Base-by-base conservation (phyloP, 1,140 invertebrate species). In the Phymastichus coffea region DNA sequence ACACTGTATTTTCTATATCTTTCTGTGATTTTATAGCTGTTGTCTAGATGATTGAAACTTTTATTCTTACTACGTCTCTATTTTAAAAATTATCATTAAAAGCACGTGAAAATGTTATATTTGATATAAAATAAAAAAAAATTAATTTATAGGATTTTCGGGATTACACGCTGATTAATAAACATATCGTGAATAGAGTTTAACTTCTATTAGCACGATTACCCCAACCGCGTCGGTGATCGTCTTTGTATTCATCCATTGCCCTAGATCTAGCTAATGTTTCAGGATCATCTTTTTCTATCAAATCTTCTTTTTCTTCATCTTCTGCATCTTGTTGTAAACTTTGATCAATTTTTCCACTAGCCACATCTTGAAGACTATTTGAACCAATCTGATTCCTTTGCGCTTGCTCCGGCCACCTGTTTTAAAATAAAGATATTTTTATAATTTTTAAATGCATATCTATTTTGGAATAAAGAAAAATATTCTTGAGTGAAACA, bases 241-340 rank as follows among this genome's bases (percentile, higher is more conserved):
- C 88, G 81, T 97, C 95, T 78, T 95, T 97, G 72, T 91, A 97
- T 64, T 97, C 95, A 78, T 98, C 95, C 85, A 88, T 89, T 55
- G 83, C 84, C 47, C 92, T 81, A 66, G 86, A 79, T 61, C 84
- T 83, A 4, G 77, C 82, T 47, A 94, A 71, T 63, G 83, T 77
- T 61, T 91, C 89, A 1, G 84, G 81, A 82, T 96, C 88, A 71
- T 95, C 93, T n/a, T 80, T 72, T 66, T 93, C 90, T 47, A 84
- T 78, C 64, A 86, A 78, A 15, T 79, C 75, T 66, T 93, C 88
- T 62, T 70, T 73, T 41, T 73, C 66, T 53, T 71, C 56, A 2
- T 66, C 71, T 54, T 80, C 77, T 37, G 20, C 48, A 41, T 77
- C 69, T 19, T 79, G 69, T 52, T 72, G 28, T 14, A 35, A 12